Evolutionary conservation across 2,888 invertebrate species (phyloP), one percentile per base, ranked within the genome.

Genomic region (Drosophila demipolita): DNA sequence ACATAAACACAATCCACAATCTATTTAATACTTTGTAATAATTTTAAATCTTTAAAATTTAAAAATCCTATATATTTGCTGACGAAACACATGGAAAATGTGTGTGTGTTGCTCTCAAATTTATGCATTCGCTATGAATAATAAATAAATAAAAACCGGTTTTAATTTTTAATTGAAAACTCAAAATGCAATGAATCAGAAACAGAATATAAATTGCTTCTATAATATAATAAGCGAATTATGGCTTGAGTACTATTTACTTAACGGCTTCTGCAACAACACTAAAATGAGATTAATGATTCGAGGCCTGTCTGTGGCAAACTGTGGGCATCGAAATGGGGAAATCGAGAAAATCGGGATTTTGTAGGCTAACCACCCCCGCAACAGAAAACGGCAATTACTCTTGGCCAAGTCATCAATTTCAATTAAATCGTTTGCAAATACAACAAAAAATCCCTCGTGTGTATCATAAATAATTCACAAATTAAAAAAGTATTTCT

Each of bases 351-450:
- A 38, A 35, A 23, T 45, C 23, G 35, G 36, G 17, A 35, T 20
- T 68, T 57, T 57, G 45, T 65, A 32, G 52, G 36, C 48, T 38
- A 15, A 15, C 48, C 26, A 29, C 35, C 66, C 66, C 32, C 45
- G 5, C 29, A 4, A 58, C 63, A 49, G 57, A 45, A 32, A 76
- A 45, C 35, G 40, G 42, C 62, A 59, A 53, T 60, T 52, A 64
- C 62, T 67, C 49, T 65, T 55, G 69, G 66, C 53, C 50, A 49
- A 55, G 69, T 76, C 84, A 87, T 87, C 81, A 85, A 85, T 85
- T 85, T 85, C 83, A 85, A 85, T 85, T 87, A 85, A 83, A 83
- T 76, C 35, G 77, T 66, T 72, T 66, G 59, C 61, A 78, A 26
- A 26, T 32, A 45, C 20, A 35, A 12, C 26, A 40, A n/a, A 9